These are phyloP conservation scores for Metallyticus violacea DNA, from an alignment of 2,888 invertebrate genomes.

Conservation along the genomic window DNA sequence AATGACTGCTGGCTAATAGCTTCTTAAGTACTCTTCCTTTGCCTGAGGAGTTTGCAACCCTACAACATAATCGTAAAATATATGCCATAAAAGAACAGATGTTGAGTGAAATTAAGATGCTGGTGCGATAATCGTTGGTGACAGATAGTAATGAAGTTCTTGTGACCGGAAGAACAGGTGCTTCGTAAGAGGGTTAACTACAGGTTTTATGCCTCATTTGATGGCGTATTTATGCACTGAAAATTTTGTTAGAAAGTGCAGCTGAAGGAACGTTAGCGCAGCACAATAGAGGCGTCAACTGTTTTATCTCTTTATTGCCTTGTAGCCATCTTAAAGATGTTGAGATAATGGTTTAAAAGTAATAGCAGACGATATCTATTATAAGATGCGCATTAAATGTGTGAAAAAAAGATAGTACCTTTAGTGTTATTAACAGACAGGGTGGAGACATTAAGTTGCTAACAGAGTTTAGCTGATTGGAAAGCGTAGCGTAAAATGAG, in stretches of 20 bases:
- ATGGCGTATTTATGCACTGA: neutral
- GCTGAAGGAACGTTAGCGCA: neutral
- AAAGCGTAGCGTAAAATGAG: too few species aligned
- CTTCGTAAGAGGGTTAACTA: neutral
- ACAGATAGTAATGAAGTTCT: neutral
- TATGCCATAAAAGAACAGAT: neutral
- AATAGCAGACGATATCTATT: neutral
- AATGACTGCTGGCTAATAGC: neutral
- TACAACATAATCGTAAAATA: neutral
- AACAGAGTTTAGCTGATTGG: too few species aligned
- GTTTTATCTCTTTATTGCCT: neutral
- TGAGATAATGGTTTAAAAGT: neutral
- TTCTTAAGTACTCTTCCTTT: neutral
- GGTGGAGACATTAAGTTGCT: too few species aligned
- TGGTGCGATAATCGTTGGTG: neutral
- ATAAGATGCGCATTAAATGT: neutral
- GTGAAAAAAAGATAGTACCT: too few species aligned
- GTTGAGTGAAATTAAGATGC: constrained; percentile 1
- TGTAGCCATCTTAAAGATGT: neutral
- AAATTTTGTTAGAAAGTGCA: neutral
- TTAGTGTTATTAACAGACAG: too few species aligned
- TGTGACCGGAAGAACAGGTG: neutral
- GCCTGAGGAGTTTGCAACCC: neutral
- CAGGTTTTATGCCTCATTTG: neutral
- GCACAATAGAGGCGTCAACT: neutral